A percentile compares a stretch with the other conserved stretches of the same genome.
These are phyloP conservation scores for Coelogynopora nodosa DNA, from an alignment of 2,888 invertebrate species.

Conservation along the genomic window DNA sequence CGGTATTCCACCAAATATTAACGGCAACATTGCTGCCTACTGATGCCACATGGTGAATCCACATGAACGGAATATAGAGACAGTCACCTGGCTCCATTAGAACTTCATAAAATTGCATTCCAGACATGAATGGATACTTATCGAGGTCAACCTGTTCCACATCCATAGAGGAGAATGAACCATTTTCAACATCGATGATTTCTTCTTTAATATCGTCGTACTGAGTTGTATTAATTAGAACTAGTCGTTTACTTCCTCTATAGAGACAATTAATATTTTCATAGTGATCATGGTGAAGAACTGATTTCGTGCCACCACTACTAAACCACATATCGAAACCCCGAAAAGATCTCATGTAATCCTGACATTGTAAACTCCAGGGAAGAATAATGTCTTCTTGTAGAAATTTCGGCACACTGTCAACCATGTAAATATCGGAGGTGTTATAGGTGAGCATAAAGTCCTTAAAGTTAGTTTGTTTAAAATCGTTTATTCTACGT, in stretches of 20 bases:
- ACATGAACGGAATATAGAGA: conserved; percentile 44
- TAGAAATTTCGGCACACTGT: not conserved
- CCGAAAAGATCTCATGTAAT: not conserved
- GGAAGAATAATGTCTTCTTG: conserved; percentile 17
- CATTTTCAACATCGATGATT: conserved; percentile 45
- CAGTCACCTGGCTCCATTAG: conserved; percentile 33
- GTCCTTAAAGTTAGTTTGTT: not conserved
- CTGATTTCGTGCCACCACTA: conserved; percentile 34
- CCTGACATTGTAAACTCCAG: not conserved
- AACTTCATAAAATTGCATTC: not conserved
- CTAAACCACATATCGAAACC: conserved; percentile 26
- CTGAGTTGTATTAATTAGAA: conserved; percentile 21
- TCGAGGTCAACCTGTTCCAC: conserved; percentile 39
- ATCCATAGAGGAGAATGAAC: conserved; percentile 46
- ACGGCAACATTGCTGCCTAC: conserved; percentile 45
- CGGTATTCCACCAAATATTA: conserved; percentile 45
- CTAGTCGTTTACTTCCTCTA: conserved; percentile 13
- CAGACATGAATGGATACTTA: not conserved
- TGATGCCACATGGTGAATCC: conserved; percentile 48
- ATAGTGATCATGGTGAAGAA: conserved; percentile 37
- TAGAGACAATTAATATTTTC: conserved; percentile 37
- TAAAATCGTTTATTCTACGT: not conserved
- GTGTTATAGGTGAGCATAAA: conserved; percentile 26
- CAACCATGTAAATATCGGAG: conserved; percentile 30
- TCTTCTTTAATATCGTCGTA: not conserved